Base-by-base conservation (phyloP, 2,888 invertebrate genomes). In the Cataglyphis livida region DNA sequence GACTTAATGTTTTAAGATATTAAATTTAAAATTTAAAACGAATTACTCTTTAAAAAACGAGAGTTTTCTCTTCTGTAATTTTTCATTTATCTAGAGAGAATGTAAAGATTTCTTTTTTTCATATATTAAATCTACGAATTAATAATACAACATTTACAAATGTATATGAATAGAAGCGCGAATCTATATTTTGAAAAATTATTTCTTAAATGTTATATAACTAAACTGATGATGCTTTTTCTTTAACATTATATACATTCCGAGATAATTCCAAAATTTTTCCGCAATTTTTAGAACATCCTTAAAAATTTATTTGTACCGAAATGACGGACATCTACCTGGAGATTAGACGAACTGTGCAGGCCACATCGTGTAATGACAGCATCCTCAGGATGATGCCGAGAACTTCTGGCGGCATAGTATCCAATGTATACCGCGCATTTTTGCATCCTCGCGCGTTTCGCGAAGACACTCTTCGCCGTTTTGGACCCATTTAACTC, bases 381-480 rank as follows among this genome's bases (percentile, higher is more conserved):
- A 94, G 75, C 21, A 93, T 86, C 5, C 91, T 89, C 6, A 94
- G 81, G 28, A 94, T 91, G 91, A 92, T 92, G 79, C 94, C 93
- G 64, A 94, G 85, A 25, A 94, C 90, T 89, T 94, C 94, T 9
- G 93, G 93, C 1, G 94, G 94, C 38, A 94, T 89, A 5, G 85
- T 91, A 21, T 94, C 93, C 73, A 94, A 79, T 5, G 88, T 91
- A 64, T 89, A 85, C 18, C 21, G 32, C 10, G 15, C 21, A 54
- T 4, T n/a, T 35, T 51, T 68, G 70, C 10, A 7, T 54, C 25
- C 28, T 65, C 12, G 64, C 48, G 62, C 28, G 38, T 62, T 48
- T 66, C 25, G 64, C 25, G 65, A 66, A 18, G 59, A 64, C 32
- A 66, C 44, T 66, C 51, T 57, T 4, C 32, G 48, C 10, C 78